A percentile compares a stretch with the other conserved stretches of the same genome.
phyloP scores from a whole-genome alignment of 2,797 vertebrate species.

The Periparus ater region DNA sequence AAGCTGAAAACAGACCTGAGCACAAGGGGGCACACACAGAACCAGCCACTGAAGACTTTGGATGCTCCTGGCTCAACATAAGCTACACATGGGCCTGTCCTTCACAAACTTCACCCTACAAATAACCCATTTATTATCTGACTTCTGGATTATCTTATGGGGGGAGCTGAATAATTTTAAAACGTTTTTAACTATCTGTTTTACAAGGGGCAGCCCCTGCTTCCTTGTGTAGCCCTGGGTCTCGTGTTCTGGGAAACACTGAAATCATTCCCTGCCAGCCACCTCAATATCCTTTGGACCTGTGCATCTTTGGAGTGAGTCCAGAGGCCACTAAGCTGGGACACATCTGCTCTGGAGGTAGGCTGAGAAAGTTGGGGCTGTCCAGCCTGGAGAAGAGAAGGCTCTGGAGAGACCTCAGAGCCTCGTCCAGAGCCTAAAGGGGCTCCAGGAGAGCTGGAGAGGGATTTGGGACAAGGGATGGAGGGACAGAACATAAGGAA shows the following conservation, averaged over 20 bases:
- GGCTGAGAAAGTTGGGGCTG: neutral
- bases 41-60: neutral
- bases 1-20: neutral
- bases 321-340: neutral
- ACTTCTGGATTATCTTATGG: neutral
- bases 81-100: neutral
- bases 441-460: neutral
- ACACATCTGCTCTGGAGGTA: neutral
- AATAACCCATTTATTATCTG: neutral
- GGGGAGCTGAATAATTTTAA: neutral
- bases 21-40: neutral
- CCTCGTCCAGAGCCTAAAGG: neutral
- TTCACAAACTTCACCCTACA: neutral
- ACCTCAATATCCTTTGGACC: fast-evolving
- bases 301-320: neutral
- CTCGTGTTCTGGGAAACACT: neutral
- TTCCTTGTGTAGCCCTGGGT: neutral
- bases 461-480: neutral
- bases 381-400: neutral
- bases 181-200: neutral
- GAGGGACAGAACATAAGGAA: neutral
- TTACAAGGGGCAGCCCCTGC: neutral
- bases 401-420: neutral
- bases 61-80: neutral
- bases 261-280: neutral